These are phyloP conservation scores for Styela plicata DNA, from an alignment of 23 tunicate genomes.

Conservation along the genomic window DNA sequence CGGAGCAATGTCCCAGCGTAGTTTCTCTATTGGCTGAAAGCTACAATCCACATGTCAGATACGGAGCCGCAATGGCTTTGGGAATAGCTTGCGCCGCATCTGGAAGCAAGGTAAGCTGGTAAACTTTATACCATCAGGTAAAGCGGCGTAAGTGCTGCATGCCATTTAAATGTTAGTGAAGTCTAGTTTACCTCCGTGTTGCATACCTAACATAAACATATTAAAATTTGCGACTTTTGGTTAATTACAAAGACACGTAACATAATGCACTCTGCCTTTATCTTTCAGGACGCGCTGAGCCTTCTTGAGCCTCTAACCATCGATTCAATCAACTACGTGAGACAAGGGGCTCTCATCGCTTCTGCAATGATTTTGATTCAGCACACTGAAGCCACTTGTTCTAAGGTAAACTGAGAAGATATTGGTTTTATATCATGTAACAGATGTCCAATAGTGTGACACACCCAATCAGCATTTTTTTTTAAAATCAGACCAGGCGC, in stretches of 20 bases:
- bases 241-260: neutral
- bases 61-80: conserved; percentile 95
- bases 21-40: conserved; percentile 93
- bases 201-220: too few relatives aligned
- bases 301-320: conserved; percentile 79
- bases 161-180: too few relatives aligned
- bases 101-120: conserved; percentile 78
- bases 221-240: too few relatives aligned
- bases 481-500: too few relatives aligned
- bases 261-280: neutral
- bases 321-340: conserved; percentile 91
- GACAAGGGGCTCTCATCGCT: conserved; percentile 95
- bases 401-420: too few relatives aligned
- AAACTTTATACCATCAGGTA: neutral
- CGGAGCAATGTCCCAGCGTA: conserved; percentile 95
- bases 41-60: conserved; percentile 95
- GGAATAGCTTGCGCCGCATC: conserved; percentile 97
- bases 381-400: conserved; percentile 80
- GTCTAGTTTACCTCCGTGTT: too few relatives aligned
- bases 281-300: conserved; percentile 66
- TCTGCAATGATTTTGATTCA: conserved; percentile 91
- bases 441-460: too few relatives aligned
- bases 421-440: too few relatives aligned
- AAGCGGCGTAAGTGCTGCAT: too few relatives aligned
- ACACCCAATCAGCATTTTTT: too few relatives aligned